These are phyloP conservation scores for Dinocampus coccinellae DNA, from an alignment of 2,888 invertebrate species.

Conservation along the genomic window DNA sequence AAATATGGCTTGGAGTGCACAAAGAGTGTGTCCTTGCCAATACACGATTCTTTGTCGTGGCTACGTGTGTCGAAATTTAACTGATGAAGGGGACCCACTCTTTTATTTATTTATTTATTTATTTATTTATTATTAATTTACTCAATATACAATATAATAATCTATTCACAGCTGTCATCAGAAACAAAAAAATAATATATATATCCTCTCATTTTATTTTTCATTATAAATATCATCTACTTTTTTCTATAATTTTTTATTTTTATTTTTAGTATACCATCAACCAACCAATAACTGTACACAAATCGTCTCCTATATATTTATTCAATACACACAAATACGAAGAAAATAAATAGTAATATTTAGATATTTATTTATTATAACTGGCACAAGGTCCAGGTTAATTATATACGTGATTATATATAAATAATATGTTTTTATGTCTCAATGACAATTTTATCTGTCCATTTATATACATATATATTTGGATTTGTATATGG, in stretches of 20 bases:
- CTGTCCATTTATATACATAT: background rate
- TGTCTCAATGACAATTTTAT: background rate
- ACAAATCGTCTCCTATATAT: too few relatives aligned
- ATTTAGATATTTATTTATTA: background rate
- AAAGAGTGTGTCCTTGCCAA: constrained; percentile 1
- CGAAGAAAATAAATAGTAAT: background rate
- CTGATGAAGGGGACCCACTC: background rate
- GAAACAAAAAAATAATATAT: too few relatives aligned
- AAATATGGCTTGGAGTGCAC: background rate
- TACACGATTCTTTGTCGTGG: background rate
- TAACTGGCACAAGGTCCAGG: background rate
- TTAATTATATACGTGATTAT: background rate
- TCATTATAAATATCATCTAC: too few relatives aligned
- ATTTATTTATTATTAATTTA: background rate
- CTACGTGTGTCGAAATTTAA: background rate
- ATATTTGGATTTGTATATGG: background rate
- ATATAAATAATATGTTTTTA: background rate
- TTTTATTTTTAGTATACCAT: too few relatives aligned
- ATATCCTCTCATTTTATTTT: too few relatives aligned
- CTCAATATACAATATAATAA: background rate
- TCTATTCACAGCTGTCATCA: background rate
- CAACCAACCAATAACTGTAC: too few relatives aligned
- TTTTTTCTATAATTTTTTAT: too few relatives aligned
- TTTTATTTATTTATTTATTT: background rate
- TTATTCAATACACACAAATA: background rate